Conservation (phyloP, 2,797 vertebrate species). For the Anas georgica region DNA sequence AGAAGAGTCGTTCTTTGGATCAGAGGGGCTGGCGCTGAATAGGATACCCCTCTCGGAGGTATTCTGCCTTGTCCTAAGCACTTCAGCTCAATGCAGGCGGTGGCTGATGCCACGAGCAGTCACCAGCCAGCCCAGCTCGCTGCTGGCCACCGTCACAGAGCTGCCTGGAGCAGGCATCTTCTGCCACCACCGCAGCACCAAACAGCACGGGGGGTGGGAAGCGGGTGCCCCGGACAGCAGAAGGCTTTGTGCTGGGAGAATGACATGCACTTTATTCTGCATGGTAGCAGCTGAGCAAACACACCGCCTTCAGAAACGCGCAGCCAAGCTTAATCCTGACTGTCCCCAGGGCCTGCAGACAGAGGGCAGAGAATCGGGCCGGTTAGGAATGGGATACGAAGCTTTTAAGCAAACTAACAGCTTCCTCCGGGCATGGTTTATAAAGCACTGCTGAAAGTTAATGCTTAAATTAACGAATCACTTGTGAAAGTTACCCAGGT, state of each 20-base stretch:
- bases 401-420: not conserved
- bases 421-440: not conserved
- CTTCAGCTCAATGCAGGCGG: not conserved
- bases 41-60: not conserved
- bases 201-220: not conserved
- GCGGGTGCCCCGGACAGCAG: not conserved
- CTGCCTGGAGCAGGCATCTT: not conserved
- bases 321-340: not conserved
- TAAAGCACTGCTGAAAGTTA: not conserved
- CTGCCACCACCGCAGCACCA: not conserved
- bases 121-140: not conserved
- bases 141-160: not conserved
- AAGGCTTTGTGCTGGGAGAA: not conserved
- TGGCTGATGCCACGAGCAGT: not conserved
- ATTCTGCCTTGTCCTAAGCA: not conserved
- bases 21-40: fast-evolving
- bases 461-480: not conserved
- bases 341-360: not conserved
- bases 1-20: not conserved
- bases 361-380: not conserved
- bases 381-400: not conserved
- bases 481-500: not conserved
- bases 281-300: constrained; percentile 17
- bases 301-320: not conserved
- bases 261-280: not conserved